Percentiles rank a stretch among this genome's conserved stretches.
Conservation (phyloP, 2,113 vertebrate genomes). For the Pomatostomus ruficeps region DNA sequence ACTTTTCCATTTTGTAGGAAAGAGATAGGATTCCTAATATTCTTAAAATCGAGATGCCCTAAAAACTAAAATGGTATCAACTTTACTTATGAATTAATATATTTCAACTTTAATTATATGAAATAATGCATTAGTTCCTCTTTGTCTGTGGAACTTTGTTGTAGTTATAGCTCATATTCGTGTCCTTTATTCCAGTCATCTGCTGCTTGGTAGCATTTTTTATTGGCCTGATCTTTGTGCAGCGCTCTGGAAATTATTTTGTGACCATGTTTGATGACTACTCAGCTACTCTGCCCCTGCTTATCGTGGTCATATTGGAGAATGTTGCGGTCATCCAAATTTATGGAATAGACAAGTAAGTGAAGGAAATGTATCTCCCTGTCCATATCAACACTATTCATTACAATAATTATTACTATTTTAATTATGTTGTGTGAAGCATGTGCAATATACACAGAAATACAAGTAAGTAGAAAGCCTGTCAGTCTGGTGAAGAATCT, state of each 20-base stretch:
- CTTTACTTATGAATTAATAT: neutral
- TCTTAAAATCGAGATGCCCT: neutral
- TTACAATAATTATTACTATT: neutral
- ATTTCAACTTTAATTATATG: neutral
- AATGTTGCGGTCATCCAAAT: conserved; percentile 89
- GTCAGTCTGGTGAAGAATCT: neutral
- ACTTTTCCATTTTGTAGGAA: neutral
- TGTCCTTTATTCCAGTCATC: conserved; percentile 76
- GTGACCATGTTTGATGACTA: conserved; percentile 98
- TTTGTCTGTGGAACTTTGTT: neutral
- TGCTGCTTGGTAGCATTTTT: conserved; percentile 88
- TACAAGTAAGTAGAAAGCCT: neutral
- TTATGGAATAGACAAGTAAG: conserved; percentile 95
- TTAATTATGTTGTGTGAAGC: neutral
- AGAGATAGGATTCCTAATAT: neutral
- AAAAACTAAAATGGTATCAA: neutral
- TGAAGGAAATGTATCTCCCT: neutral
- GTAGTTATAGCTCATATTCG: neutral
- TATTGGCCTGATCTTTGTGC: conserved; percentile 93
- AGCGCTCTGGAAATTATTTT: conserved; percentile 96
- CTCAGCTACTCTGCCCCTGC: conserved; percentile 91
- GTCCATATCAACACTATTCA: neutral
- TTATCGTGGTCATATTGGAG: conserved; percentile 92
- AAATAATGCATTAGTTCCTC: neutral
- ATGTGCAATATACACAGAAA: neutral